Evolutionary conservation across 64 coral and sea anemone genomes (phyloP).

Genomic region (Astreopora myriophthalma): DNA sequence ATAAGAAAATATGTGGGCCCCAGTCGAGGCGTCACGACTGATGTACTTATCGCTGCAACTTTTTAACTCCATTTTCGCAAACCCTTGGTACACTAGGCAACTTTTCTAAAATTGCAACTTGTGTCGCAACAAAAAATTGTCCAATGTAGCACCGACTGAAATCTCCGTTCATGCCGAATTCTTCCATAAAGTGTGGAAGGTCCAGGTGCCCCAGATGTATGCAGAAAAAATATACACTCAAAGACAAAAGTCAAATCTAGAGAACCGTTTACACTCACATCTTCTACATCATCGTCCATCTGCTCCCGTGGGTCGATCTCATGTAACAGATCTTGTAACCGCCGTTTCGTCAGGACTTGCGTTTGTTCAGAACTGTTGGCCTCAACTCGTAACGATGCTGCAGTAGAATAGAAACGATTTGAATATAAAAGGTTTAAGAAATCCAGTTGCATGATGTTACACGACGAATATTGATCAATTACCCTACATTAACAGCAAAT

Average conservation of each 20-base stretch:
- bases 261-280: conserved; percentile 67
- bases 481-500: too few species aligned
- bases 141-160: too few species aligned
- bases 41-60: too few species aligned
- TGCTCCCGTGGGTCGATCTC: conserved; percentile 96
- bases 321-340: conserved; percentile 89
- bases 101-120: too few species aligned
- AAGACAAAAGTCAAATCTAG: background rate
- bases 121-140: too few species aligned
- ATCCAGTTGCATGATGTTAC: background rate
- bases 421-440: background rate
- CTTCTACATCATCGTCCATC: conserved; percentile 98
- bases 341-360: conserved; percentile 83
- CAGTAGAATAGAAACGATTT: background rate
- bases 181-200: too few species aligned
- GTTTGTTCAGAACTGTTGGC: conserved; percentile 74
- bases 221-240: too few species aligned
- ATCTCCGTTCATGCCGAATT: too few species aligned
- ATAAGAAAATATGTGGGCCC: too few species aligned
- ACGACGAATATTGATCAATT: background rate
- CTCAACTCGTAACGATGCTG: conserved; percentile 57
- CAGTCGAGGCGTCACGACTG: too few species aligned
- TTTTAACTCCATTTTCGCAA: too few species aligned
- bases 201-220: background rate
- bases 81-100: too few species aligned